Conservation (phyloP, 2,113 vertebrate genomes). For the Castor canadensis region DNA sequence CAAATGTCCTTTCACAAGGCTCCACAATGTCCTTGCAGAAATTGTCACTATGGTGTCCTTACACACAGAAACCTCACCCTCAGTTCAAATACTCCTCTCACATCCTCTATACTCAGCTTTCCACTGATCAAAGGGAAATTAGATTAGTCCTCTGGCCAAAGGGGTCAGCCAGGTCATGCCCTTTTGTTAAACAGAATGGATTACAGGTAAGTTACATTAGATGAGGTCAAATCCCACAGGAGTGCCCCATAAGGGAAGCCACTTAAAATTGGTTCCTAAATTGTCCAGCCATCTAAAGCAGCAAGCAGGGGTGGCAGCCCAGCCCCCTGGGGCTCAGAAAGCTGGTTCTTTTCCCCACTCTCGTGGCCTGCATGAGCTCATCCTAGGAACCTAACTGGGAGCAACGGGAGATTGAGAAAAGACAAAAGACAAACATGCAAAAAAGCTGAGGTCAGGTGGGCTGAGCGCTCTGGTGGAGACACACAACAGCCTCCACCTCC, state of each 20-base stretch:
- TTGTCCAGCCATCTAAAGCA: background rate
- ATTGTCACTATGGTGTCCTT: background rate
- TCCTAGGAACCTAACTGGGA: too few relatives aligned
- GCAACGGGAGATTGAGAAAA: too few relatives aligned
- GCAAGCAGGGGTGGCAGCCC: background rate
- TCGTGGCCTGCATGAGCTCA: too few relatives aligned
- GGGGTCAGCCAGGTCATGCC: too few relatives aligned
- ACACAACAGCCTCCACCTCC: too few relatives aligned
- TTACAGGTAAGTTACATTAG: background rate
- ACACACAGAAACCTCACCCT: background rate
- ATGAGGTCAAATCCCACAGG: background rate
- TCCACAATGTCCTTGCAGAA: background rate
- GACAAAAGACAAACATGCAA: too few relatives aligned
- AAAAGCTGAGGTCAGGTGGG: too few relatives aligned
- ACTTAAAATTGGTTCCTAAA: slow-evolving; percentile 1
- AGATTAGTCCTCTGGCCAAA: background rate
- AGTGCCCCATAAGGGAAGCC: background rate
- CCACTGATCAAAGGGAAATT: fast-evolving
- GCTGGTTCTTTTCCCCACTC: too few relatives aligned
- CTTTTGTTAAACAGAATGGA: background rate
- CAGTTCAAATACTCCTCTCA: background rate
- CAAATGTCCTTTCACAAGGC: background rate
- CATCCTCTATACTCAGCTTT: background rate
- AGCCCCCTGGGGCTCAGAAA: too few relatives aligned
- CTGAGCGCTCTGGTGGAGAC: too few relatives aligned